Conservation (phyloP, 2,113 vertebrate species). For the Pedionomus torquatus region DNA sequence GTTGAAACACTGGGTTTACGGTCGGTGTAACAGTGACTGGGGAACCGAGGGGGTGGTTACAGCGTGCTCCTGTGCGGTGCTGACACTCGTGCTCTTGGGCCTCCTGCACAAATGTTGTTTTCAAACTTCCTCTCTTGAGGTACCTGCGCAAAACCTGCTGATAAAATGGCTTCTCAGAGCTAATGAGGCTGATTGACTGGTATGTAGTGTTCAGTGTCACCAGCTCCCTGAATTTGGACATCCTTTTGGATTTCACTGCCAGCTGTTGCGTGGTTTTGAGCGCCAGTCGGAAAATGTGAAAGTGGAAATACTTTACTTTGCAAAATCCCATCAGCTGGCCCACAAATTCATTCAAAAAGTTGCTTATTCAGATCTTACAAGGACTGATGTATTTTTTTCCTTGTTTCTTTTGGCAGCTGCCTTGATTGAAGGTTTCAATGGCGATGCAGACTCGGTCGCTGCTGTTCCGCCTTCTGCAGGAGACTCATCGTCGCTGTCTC, state of each 20-base stretch:
- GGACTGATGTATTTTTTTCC: background rate
- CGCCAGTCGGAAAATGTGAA: background rate
- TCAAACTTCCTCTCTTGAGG: background rate
- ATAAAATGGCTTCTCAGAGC: background rate
- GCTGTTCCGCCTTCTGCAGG: slow-evolving; percentile 69
- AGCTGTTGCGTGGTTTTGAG: background rate
- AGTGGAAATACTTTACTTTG: background rate
- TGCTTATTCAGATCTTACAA: background rate
- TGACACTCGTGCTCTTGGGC: background rate
- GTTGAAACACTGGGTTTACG: background rate
- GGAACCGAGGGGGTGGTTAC: background rate
- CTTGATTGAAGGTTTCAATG: slow-evolving; percentile 82
- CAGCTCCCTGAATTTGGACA: background rate
- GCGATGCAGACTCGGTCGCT: slow-evolving; percentile 73
- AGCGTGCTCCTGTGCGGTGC: background rate
- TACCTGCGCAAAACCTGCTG: background rate
- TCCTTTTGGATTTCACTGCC: background rate
- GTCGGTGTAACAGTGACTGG: fast-evolving
- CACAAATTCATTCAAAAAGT: background rate
- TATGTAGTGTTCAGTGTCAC: background rate
- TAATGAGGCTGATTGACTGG: background rate
- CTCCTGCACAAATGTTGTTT: background rate
- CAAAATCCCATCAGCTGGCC: background rate
- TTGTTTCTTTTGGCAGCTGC: slow-evolving; percentile 74
- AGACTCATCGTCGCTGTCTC: slow-evolving; percentile 80